These are phyloP conservation scores for Prolemur simus DNA, from an alignment of 2,113 vertebrate species.

Conservation along the genomic window DNA sequence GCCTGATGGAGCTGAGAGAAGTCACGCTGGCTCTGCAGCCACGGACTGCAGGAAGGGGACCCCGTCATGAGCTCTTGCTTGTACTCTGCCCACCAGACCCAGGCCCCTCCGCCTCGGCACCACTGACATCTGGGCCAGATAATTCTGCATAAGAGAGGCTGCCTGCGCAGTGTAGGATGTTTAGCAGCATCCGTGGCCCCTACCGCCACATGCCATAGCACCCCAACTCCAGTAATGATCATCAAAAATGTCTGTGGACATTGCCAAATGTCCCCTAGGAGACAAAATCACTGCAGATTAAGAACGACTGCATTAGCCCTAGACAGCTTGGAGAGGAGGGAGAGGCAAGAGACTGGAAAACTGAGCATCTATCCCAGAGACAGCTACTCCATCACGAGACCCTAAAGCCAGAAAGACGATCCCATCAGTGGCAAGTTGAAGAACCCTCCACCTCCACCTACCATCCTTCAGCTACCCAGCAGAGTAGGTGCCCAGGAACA, in stretches of 20 bases:
- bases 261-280: neutral
- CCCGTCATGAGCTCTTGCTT: rapidly evolving
- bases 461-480: neutral
- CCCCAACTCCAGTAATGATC: neutral
- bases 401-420: neutral
- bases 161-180: neutral
- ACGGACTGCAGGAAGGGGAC: neutral
- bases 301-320: neutral
- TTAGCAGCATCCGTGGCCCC: neutral
- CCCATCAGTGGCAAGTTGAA: neutral
- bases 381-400: neutral
- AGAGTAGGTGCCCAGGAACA: neutral
- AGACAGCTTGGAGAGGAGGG: neutral
- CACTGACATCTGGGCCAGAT: too few relatives aligned
- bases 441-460: too few relatives aligned
- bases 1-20: neutral
- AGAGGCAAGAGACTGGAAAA: neutral
- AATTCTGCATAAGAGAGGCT: neutral
- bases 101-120: neutral
- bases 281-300: neutral
- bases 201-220: too few relatives aligned
- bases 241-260: neutral
- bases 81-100: neutral
- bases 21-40: neutral
- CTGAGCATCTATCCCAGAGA: neutral